phyloP scores from a whole-genome alignment of 2,113 vertebrate genomes.

The Pardalotus punctatus region DNA sequence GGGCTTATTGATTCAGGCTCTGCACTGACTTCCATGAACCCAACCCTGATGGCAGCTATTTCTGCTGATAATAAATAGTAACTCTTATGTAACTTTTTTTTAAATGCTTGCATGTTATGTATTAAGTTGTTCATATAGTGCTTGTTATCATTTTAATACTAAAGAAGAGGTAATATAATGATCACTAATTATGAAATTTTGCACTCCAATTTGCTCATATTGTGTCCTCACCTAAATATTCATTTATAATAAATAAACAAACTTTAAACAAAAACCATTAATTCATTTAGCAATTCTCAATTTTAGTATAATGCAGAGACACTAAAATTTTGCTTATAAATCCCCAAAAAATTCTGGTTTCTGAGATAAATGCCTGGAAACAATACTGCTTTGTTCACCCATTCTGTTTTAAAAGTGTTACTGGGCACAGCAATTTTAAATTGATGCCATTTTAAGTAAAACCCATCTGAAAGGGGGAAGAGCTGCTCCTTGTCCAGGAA shows the following conservation, averaged over 20 bases:
- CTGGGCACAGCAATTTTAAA: not conserved
- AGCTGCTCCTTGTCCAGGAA: not conserved
- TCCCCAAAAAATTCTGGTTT: not conserved
- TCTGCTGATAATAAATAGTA: not conserved
- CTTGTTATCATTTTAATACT: not conserved
- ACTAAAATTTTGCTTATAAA: not conserved
- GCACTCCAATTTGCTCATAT: not conserved
- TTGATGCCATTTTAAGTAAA: not conserved
- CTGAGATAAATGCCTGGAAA: not conserved
- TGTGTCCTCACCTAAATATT: not conserved
- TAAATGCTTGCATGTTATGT: not conserved
- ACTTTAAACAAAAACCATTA: not conserved
- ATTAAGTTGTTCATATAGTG: not conserved
- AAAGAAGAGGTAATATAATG: not conserved
- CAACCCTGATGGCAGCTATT: not conserved
- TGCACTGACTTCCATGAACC: not conserved
- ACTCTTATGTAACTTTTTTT: fast-evolving
- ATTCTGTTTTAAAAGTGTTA: not conserved
- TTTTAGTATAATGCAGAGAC: not conserved
- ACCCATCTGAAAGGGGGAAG: not conserved
- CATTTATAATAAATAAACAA: not conserved
- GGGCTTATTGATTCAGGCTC: not conserved
- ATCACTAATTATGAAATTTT: not conserved
- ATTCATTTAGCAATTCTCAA: not conserved
- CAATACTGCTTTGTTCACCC: not conserved